These are phyloP conservation scores for Ischnus inquisitorius DNA, from an alignment of 2,888 invertebrate genomes.

Conservation along the genomic window DNA sequence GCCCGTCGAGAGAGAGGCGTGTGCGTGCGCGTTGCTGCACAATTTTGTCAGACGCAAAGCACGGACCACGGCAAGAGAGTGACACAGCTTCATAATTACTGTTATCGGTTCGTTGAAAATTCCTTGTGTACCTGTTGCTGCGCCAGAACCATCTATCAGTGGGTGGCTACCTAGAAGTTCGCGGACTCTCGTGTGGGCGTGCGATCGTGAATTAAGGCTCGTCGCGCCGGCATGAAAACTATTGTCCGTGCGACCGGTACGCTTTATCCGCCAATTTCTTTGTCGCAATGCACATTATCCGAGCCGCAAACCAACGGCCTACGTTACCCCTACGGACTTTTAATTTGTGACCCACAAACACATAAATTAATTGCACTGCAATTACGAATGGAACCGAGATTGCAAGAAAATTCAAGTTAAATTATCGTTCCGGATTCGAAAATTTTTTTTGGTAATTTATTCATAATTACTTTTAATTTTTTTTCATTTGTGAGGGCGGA, in stretches of 20 bases:
- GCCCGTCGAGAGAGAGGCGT: constrained; percentile 14
- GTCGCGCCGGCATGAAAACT: constrained; percentile 15
- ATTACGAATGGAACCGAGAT: too few species aligned
- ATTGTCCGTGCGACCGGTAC: neutral
- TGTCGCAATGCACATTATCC: neutral
- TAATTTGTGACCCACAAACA: neutral
- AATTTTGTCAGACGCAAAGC: constrained; percentile 41
- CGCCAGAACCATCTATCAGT: constrained; percentile 75
- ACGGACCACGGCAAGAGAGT: constrained; percentile 69
- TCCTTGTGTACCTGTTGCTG: constrained; percentile 79
- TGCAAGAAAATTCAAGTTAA: too few species aligned
- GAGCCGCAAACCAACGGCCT: neutral
- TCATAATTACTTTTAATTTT: too few species aligned
- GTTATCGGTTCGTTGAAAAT: constrained; percentile 79
- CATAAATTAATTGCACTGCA: neutral
- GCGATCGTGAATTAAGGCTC: constrained; percentile 53
- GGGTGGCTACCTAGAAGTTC: constrained; percentile 65
- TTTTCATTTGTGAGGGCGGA: too few species aligned
- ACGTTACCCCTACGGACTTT: neutral
- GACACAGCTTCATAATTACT: constrained; percentile 82
- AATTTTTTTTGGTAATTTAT: too few species aligned
- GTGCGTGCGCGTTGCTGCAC: constrained; percentile 52
- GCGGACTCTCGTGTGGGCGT: constrained; percentile 63
- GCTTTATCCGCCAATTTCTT: neutral
- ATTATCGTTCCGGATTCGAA: too few species aligned